Percentiles rank a stretch among this genome's conserved stretches.
Evolutionary conservation across 2,797 vertebrate genomes (phyloP).

Genomic region (Rhynchonycteris naso): DNA sequence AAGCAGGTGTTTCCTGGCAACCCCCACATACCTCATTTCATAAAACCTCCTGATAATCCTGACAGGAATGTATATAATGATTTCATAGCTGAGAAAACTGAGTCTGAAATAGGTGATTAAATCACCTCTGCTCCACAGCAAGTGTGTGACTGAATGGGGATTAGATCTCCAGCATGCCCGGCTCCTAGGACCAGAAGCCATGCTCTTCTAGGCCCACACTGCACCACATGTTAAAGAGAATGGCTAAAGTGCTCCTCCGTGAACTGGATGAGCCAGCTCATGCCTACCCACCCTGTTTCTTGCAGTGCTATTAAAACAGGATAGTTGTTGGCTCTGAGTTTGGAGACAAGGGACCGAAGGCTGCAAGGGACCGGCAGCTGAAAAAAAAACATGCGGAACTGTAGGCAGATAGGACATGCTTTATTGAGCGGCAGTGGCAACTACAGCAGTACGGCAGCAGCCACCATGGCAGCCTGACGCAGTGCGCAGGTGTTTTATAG

Average conservation of each 20-base stretch:
- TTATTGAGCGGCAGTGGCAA: too few species aligned
- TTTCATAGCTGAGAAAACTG: background rate
- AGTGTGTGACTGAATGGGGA: background rate
- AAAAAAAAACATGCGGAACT: too few species aligned
- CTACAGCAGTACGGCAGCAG: too few species aligned
- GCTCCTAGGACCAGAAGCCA: background rate
- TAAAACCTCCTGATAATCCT: background rate
- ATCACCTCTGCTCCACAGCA: background rate
- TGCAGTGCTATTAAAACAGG: background rate
- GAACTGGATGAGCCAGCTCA: background rate
- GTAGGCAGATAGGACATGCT: too few species aligned
- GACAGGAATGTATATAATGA: background rate
- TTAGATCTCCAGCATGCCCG: background rate
- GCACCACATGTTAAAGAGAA: background rate
- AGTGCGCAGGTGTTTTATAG: too few species aligned
- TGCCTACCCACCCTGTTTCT: background rate
- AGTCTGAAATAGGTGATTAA: background rate
- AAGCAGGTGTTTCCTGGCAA: background rate
- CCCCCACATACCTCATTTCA: conserved; percentile 1
- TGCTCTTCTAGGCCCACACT: background rate
- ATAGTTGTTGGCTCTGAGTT: too few species aligned
- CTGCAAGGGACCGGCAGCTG: too few species aligned
- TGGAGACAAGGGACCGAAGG: too few species aligned
- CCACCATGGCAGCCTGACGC: too few species aligned
- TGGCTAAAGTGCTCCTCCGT: background rate